Evolutionary conservation across 2,113 vertebrate genomes (phyloP).

Genomic region (Zosterops japonicus): DNA sequence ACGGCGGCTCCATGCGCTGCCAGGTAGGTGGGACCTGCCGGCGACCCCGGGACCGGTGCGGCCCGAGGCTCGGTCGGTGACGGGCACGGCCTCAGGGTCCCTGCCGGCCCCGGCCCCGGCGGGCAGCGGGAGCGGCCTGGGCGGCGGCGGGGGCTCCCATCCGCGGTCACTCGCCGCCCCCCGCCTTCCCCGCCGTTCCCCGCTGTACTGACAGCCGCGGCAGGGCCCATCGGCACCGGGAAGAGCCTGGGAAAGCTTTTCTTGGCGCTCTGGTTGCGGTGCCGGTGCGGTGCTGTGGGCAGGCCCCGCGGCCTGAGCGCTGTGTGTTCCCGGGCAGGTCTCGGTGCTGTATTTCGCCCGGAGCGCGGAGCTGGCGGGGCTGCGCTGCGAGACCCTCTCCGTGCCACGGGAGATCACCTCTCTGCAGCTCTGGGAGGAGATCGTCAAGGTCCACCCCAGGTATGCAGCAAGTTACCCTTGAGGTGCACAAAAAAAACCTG

Average conservation of each 20-base stretch:
- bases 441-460: slow-evolving; percentile 85
- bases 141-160: not conserved
- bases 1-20: too few relatives aligned
- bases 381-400: slow-evolving; percentile 77
- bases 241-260: not conserved
- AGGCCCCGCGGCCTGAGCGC: not conserved
- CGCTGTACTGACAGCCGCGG: not conserved
- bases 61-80: too few relatives aligned
- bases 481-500: not conserved
- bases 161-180: not conserved
- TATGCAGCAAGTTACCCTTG: not conserved
- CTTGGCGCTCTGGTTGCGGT: not conserved
- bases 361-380: slow-evolving; percentile 87
- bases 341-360: slow-evolving; percentile 89
- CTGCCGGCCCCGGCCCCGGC: not conserved
- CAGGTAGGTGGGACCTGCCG: too few relatives aligned
- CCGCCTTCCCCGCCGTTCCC: not conserved
- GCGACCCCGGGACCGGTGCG: too few relatives aligned
- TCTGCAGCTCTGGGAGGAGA: slow-evolving; percentile 83
- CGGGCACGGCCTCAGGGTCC: too few relatives aligned
- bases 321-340: slow-evolving; percentile 40
- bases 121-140: not conserved
- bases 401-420: slow-evolving; percentile 80
- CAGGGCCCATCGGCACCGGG: not conserved
- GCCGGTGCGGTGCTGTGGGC: too few relatives aligned